Evolutionary conservation across 2,113 vertebrate genomes (phyloP), one percentile per base, ranked within the genome.

Genomic region (Pedionomus torquatus): DNA sequence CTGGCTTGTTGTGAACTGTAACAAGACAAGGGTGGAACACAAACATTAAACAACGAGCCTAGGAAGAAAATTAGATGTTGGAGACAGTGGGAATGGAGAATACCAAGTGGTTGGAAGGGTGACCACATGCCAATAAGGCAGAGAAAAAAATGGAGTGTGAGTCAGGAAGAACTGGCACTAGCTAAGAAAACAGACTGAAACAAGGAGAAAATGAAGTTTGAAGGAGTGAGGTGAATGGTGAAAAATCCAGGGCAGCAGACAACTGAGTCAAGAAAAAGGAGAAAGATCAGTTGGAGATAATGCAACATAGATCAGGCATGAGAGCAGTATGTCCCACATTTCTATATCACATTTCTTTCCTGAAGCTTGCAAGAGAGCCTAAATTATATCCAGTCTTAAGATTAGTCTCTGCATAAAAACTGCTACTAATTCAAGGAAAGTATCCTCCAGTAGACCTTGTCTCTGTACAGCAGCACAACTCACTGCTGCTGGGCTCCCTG

Each of bases 231-330:
- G 11, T 1, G 9, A 77, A 15, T 39, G 9, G 13, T 77, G 11
- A 66, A 77, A 94, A 86, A 77, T 7, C 2, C 6, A 35, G 26
- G 18, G 58, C 5, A 89, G 35, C 8, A 48, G 28, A 18, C 15
- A 43, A 37, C 4, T 13, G 10, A 64, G 23, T 24, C 25, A 80
- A 19, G 21, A 52, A 83, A 82, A 74, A 79, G 52, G 7, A n/a
- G 11, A 44, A 66, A 68, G 5, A 5, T 39, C 20, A 21, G 0
- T 1, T 33, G 20, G 35, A 51, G 17, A 30, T 19, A 43, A n/a
- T 0, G 4, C 4, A 54, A 25, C 3, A 26, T 3, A 33, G 28
- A 63, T 25, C 37, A 75, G 15, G 7, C 33, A 20, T 21, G 44
- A 30, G 28, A 83, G 14, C 37, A 66, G 6, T 5, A 61, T 44